phyloP scores from a whole-genome alignment of 2,113 vertebrate genomes.

The Istiophorus platypterus region DNA sequence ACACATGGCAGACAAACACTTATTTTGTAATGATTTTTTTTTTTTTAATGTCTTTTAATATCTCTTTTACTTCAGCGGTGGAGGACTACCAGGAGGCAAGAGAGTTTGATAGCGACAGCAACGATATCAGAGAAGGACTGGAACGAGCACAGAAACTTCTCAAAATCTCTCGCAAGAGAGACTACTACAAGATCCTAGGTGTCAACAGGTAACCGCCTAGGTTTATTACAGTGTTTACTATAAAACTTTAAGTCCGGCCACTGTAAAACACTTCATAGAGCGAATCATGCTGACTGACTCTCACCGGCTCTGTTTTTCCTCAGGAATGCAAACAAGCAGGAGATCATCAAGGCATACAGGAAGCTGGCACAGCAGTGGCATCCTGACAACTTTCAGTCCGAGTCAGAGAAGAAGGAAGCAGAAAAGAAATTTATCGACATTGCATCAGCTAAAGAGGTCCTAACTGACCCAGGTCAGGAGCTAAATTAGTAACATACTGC shows the following conservation, averaged over 20 bases:
- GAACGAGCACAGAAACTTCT: slow-evolving; percentile 88
- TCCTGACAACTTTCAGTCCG: slow-evolving; percentile 88
- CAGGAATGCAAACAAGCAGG: slow-evolving; percentile 85
- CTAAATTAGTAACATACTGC: not conserved
- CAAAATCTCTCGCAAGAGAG: slow-evolving; percentile 87
- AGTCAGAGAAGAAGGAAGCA: slow-evolving; percentile 86
- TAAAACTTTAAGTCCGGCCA: fast-evolving
- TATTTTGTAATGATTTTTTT: too few relatives aligned
- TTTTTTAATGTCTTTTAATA: not conserved
- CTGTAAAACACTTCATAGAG: not conserved
- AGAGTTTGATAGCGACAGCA: slow-evolving; percentile 85
- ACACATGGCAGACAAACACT: not conserved
- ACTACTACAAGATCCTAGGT: slow-evolving; percentile 89
- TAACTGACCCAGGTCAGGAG: slow-evolving; percentile 86
- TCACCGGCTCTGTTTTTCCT: not conserved
- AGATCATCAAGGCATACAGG: slow-evolving; percentile 84
- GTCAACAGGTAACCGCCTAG: slow-evolving; percentile 66
- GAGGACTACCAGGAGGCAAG: slow-evolving; percentile 88
- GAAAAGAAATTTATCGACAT: slow-evolving; percentile 90
- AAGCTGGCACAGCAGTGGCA: slow-evolving; percentile 88
- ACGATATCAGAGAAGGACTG: slow-evolving; percentile 85
- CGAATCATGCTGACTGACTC: not conserved
- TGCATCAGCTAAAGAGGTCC: slow-evolving; percentile 88
- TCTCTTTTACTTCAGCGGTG: slow-evolving; percentile 73
- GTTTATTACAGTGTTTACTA: not conserved